Conservation (phyloP, 2,797 vertebrate species). For the Odontamblyopus rebecca region DNA sequence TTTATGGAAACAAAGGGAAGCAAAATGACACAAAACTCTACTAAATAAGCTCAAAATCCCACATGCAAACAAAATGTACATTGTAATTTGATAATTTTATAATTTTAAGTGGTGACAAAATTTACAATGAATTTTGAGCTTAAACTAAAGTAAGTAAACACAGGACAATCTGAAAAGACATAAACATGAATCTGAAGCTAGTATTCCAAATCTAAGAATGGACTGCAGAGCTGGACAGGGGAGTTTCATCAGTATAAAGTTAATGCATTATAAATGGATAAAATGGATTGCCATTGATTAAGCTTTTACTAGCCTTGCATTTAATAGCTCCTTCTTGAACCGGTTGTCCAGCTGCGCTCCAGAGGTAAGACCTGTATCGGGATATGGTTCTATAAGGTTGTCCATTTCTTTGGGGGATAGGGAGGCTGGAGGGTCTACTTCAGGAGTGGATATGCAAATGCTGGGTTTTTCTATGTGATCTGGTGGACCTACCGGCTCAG, state of each 20-base stretch:
- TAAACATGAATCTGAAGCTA: conserved; percentile 9
- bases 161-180: conserved; percentile 17
- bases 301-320: conserved; percentile 92
- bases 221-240: conserved; percentile 67
- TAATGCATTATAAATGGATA: conserved; percentile 88
- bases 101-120: background rate
- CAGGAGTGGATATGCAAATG: conserved; percentile 70
- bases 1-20: background rate
- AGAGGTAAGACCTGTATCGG: conserved; percentile 66
- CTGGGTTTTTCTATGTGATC: conserved; percentile 58
- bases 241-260: conserved; percentile 43
- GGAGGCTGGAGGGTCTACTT: conserved; percentile 74
- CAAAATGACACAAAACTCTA: background rate
- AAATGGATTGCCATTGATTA: conserved; percentile 86
- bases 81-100: background rate
- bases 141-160: conserved; percentile 17
- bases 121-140: conserved; percentile 53
- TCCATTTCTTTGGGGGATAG: conserved; percentile 69
- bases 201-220: conserved; percentile 31
- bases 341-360: conserved; percentile 76
- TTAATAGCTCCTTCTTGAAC: conserved; percentile 77
- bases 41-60: conserved; percentile 2
- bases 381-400: conserved; percentile 72
- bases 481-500: conserved; percentile 64
- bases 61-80: background rate